These are phyloP conservation scores for Ditula angustiorana DNA, from an alignment of 2,888 invertebrate species.

Conservation along the genomic window DNA sequence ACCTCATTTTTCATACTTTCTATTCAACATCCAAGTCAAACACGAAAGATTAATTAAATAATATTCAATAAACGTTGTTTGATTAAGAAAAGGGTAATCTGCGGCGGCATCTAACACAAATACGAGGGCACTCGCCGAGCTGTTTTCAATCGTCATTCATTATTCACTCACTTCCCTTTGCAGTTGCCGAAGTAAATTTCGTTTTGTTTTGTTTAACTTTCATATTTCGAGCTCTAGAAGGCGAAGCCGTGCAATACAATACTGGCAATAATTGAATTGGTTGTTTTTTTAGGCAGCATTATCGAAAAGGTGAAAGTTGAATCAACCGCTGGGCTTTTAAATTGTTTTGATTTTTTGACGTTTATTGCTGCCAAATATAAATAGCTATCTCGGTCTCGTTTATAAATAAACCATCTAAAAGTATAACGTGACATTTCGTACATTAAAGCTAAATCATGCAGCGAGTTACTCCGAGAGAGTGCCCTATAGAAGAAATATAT, in stretches of 20 bases:
- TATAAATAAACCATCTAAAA: not conserved
- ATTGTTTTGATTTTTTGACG: constrained; percentile 28
- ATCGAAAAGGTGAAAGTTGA: constrained; percentile 60
- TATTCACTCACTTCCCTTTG: constrained; percentile 83
- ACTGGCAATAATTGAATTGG: constrained; percentile 70
- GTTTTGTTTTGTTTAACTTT: constrained; percentile 83
- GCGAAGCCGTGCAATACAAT: constrained; percentile 70
- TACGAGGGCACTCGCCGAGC: constrained; percentile 73
- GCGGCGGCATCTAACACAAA: constrained; percentile 83
- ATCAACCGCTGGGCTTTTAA: constrained; percentile 28
- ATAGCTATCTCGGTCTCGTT: constrained; percentile 7
- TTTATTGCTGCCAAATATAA: constrained; percentile 1
- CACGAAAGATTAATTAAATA: constrained; percentile 81
- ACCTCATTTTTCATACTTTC: constrained; percentile 50
- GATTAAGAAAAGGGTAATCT: constrained; percentile 84
- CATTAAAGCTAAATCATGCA: not conserved
- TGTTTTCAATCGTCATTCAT: constrained; percentile 83
- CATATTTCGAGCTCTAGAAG: constrained; percentile 72
- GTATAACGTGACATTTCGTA: not conserved
- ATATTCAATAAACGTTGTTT: constrained; percentile 82
- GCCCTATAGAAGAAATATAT: not conserved
- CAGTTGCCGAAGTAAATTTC: constrained; percentile 77
- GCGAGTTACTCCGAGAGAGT: not conserved
- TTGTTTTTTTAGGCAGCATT: constrained; percentile 60
- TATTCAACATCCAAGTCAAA: constrained; percentile 71